phyloP scores from a whole-genome alignment of 2,113 vertebrate genomes.

The Poecilia latipinna region DNA sequence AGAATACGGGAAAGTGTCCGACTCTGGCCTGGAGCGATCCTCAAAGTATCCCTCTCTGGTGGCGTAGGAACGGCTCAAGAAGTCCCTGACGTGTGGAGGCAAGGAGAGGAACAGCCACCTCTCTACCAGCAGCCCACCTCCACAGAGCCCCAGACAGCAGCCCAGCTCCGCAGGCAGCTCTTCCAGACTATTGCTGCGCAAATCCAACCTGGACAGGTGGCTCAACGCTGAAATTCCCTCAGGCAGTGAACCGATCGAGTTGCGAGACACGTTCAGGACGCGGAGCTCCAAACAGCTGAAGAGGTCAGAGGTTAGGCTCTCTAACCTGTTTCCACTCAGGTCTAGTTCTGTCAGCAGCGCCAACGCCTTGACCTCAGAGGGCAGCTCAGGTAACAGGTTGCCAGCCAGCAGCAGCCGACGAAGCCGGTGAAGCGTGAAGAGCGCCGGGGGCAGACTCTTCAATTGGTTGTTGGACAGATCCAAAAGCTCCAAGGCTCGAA shows the following conservation, averaged over 20 bases:
- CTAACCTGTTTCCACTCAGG: constrained; percentile 76
- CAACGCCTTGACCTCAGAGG: constrained; percentile 71
- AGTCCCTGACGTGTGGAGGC: constrained; percentile 66
- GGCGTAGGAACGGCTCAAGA: constrained; percentile 48
- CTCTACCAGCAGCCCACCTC: constrained; percentile 78
- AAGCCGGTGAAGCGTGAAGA: constrained; percentile 78
- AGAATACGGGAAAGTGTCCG: constrained; percentile 72
- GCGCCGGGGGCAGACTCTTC: constrained; percentile 68
- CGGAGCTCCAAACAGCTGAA: constrained; percentile 74
- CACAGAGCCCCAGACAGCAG: constrained; percentile 70
- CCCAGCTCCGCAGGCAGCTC: constrained; percentile 77
- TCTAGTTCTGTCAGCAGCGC: constrained; percentile 73
- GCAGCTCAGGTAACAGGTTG: constrained; percentile 76
- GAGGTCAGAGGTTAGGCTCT: constrained; percentile 73
- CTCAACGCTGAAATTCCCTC: constrained; percentile 56
- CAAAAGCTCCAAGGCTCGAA: constrained; percentile 77
- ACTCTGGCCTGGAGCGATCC: constrained; percentile 49
- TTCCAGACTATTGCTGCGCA: constrained; percentile 78
- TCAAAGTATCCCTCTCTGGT: constrained; percentile 29
- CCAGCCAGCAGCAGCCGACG: constrained; percentile 75
- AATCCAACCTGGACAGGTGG: constrained; percentile 73
- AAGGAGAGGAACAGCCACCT: constrained; percentile 76
- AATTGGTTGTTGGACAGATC: constrained; percentile 80
- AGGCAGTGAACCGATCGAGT: constrained; percentile 69
- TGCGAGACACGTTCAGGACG: constrained; percentile 72